phyloP scores from a whole-genome alignment of 2,888 invertebrate species.

The Cryptocephalus primarius region DNA sequence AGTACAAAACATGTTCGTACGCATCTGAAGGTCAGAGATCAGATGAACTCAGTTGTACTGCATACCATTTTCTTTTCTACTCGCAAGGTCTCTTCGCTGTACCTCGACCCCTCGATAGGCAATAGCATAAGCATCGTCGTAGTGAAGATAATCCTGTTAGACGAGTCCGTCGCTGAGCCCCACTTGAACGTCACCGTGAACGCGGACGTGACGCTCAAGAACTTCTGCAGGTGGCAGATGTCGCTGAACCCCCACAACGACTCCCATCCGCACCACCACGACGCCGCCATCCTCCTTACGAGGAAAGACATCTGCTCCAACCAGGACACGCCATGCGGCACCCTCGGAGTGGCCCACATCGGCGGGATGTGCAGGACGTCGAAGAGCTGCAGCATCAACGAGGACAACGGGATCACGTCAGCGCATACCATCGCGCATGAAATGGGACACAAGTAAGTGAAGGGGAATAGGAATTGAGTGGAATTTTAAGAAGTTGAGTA shows the following conservation, averaged over 20 bases:
- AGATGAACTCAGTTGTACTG: too few relatives aligned
- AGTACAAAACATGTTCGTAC: too few relatives aligned
- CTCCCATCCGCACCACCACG: slow-evolving; percentile 77
- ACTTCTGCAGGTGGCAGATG: slow-evolving; percentile 80
- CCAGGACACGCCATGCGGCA: slow-evolving; percentile 44
- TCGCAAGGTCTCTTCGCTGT: slow-evolving; percentile 58
- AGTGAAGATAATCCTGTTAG: slow-evolving; percentile 70
- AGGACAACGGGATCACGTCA: slow-evolving; percentile 80
- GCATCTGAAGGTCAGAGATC: too few relatives aligned
- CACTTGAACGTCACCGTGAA: slow-evolving; percentile 65
- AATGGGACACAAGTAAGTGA: slow-evolving; percentile 80
- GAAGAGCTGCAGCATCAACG: slow-evolving; percentile 80
- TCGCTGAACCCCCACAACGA: slow-evolving; percentile 63
- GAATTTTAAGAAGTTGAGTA: background rate
- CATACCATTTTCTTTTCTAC: too few relatives aligned
- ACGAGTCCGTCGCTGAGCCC: slow-evolving; percentile 45
- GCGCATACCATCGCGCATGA: slow-evolving; percentile 88
- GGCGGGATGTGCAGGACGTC: slow-evolving; percentile 80
- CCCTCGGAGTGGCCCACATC: slow-evolving; percentile 80
- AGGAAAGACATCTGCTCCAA: slow-evolving; percentile 57
- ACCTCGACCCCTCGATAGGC: slow-evolving; percentile 79
- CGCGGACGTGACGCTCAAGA: slow-evolving; percentile 71
- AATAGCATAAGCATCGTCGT: slow-evolving; percentile 86
- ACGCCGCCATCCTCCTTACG: slow-evolving; percentile 79
- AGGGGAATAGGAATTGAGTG: background rate